These are phyloP conservation scores for Scopus umbretta DNA, from an alignment of 2,113 vertebrate genomes.

Conservation along the genomic window DNA sequence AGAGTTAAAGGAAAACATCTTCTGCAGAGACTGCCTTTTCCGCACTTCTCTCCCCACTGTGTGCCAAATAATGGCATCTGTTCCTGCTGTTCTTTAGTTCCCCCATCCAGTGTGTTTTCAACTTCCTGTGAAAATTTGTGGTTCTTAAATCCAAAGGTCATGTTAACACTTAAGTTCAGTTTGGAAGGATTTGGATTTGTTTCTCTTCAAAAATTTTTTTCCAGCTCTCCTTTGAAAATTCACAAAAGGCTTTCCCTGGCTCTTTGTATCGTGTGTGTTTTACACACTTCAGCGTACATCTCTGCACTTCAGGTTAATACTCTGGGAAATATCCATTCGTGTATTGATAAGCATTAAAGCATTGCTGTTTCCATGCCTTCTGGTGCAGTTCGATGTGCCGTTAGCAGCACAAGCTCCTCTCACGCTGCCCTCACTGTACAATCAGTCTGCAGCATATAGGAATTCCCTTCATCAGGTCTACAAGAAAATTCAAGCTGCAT, in stretches of 20 bases:
- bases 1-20: slow-evolving; percentile 56
- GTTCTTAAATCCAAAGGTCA: slow-evolving; percentile 39
- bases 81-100: slow-evolving; percentile 71
- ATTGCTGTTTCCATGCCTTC: not conserved
- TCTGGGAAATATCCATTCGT: not conserved
- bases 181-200: not conserved
- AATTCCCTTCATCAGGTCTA: not conserved
- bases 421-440: not conserved
- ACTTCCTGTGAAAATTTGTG: slow-evolving; percentile 18
- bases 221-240: not conserved
- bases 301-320: not conserved
- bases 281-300: not conserved
- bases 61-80: slow-evolving; percentile 72
- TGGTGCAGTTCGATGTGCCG: not conserved
- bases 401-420: not conserved
- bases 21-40: slow-evolving; percentile 58
- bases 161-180: slow-evolving; percentile 1
- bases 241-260: not conserved
- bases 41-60: slow-evolving; percentile 42
- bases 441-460: not conserved
- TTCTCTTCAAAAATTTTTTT: not conserved
- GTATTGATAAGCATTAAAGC: slow-evolving; percentile 28
- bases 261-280: not conserved
- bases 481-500: not conserved
- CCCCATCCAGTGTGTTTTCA: slow-evolving; percentile 54